Percentiles rank a stretch among this genome's conserved stretches.
Evolutionary conservation across 2,797 vertebrate genomes (phyloP).

Genomic region (Sebastes oblongus): DNA sequence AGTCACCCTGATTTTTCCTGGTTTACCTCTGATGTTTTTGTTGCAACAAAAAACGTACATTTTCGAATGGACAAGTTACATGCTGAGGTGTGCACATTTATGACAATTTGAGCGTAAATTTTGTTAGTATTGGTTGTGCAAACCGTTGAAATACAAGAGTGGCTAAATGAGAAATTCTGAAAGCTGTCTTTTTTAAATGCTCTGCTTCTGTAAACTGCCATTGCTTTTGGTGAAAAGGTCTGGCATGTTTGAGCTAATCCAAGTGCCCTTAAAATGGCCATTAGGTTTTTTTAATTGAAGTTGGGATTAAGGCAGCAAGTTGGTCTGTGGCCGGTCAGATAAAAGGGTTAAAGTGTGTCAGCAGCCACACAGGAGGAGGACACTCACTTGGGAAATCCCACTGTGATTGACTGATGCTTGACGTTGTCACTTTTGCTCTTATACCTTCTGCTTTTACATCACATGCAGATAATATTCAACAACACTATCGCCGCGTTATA

Average conservation of each 20-base stretch:
- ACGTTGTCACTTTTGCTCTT: slow-evolving; percentile 49
- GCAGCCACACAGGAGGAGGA: slow-evolving; percentile 55
- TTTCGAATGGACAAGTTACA: neutral
- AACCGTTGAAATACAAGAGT: slow-evolving; percentile 1
- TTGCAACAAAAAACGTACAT: neutral
- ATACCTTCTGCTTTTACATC: slow-evolving; percentile 12
- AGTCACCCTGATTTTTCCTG: neutral
- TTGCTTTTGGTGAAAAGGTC: slow-evolving; percentile 61
- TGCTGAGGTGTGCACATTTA: neutral
- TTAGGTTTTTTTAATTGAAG: slow-evolving; percentile 71
- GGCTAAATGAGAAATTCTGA: slow-evolving; percentile 7
- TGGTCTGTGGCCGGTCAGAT: slow-evolving; percentile 67
- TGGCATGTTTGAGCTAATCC: slow-evolving; percentile 64
- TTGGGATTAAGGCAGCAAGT: slow-evolving; percentile 68
- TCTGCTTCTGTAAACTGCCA: slow-evolving; percentile 12
- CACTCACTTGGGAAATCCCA: slow-evolving; percentile 59
- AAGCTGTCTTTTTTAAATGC: neutral
- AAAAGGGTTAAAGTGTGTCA: slow-evolving; percentile 69
- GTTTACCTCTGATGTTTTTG: slow-evolving; percentile 10
- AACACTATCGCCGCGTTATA: neutral
- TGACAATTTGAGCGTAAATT: neutral
- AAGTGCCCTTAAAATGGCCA: slow-evolving; percentile 60
- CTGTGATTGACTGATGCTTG: slow-evolving; percentile 54
- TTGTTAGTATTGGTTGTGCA: neutral
- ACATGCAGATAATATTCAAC: slow-evolving; percentile 40